A percentile compares a stretch with the other conserved stretches of the same genome.
phyloP scores from a whole-genome alignment of 2,113 vertebrate species.

The Capricornis sumatraensis region DNA sequence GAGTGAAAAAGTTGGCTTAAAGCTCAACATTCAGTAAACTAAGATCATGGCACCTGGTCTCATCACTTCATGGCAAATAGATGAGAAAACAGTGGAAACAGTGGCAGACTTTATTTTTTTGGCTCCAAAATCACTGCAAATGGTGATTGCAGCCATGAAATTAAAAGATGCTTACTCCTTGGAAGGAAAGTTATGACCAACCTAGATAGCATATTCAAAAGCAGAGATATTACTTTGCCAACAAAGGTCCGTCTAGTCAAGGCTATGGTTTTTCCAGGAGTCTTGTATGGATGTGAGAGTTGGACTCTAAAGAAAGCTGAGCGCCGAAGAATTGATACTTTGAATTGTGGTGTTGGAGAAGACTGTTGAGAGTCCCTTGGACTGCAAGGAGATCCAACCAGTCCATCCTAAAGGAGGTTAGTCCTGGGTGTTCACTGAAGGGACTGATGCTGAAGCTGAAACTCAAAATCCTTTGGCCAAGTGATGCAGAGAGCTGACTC shows the following conservation, averaged over 20 bases:
- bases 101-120: not conserved
- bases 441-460: not conserved
- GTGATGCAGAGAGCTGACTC: not conserved
- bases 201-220: not conserved
- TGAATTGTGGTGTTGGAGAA: not conserved
- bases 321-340: fast-evolving
- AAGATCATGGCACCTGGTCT: not conserved
- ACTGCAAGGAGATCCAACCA: not conserved
- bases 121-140: not conserved
- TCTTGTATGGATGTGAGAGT: not conserved
- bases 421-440: not conserved
- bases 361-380: not conserved
- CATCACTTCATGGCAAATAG: not conserved
- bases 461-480: not conserved
- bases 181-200: not conserved
- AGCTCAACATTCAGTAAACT: not conserved
- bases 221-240: not conserved
- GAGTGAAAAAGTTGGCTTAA: not conserved
- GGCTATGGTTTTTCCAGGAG: not conserved
- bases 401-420: not conserved
- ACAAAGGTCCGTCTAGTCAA: fast-evolving
- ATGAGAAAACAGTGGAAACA: not conserved
- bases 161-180: fast-evolving
- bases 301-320: not conserved
- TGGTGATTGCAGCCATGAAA: not conserved